phyloP scores from a whole-genome alignment of 37 sponge, comb jelly and placozoan species.

The Axinella damicornis region DNA sequence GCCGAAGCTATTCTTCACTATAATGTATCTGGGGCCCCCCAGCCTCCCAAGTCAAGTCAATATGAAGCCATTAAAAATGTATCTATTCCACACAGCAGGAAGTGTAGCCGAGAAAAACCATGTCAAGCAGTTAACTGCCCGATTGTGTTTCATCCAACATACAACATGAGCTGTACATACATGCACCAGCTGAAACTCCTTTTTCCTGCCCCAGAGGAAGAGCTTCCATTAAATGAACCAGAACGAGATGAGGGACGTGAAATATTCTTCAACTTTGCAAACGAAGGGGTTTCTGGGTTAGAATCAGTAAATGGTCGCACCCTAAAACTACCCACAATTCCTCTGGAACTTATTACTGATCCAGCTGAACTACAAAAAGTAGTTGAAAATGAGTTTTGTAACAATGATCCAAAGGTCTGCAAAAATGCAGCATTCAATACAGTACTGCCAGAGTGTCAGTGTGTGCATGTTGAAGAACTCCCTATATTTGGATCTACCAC shows the following conservation, averaged over 20 bases:
- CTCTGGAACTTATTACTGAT: background rate
- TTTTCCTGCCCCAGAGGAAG: background rate
- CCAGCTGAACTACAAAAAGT: background rate
- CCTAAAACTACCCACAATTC: background rate
- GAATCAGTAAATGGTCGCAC: conserved; percentile 28
- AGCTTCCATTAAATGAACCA: background rate
- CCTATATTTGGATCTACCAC: background rate
- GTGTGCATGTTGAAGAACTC: background rate
- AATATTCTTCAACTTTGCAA: conserved; percentile 42
- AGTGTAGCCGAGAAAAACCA: background rate
- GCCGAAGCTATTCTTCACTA: conserved; percentile 54
- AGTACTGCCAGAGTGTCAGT: background rate
- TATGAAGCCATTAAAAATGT: conserved; percentile 10
- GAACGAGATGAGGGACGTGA: background rate
- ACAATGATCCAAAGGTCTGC: background rate
- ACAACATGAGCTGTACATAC: conserved; percentile 10
- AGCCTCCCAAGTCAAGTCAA: conserved; percentile 5
- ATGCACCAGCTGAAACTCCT: conserved; percentile 18
- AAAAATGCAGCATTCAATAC: background rate
- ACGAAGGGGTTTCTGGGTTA: background rate
- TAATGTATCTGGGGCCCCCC: background rate
- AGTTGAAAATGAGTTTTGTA: conserved; percentile 4
- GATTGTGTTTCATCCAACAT: conserved; percentile 9
- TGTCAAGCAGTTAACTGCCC: conserved; percentile 48
- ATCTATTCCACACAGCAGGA: background rate